Percentiles rank a stretch among this genome's conserved stretches.
Conservation (phyloP, 2,888 invertebrate genomes). For the Mesoligia furuncula region DNA sequence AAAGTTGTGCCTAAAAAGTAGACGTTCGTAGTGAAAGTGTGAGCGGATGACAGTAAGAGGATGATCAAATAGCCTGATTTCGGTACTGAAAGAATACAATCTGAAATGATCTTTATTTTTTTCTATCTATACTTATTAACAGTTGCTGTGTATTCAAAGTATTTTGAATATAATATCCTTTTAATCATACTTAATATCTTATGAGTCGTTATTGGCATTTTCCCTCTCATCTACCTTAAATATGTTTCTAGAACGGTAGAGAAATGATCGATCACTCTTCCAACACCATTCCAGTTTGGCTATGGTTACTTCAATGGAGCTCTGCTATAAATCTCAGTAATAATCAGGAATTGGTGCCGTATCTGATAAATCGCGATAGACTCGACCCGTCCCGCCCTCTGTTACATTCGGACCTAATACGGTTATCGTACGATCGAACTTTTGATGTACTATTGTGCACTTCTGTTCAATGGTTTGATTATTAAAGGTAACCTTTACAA, state of each 20-base stretch:
- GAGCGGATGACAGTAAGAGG: slow-evolving; percentile 41
- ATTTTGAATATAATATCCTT: background rate
- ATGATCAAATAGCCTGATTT: slow-evolving; percentile 18
- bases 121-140: background rate
- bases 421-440: slow-evolving; percentile 46
- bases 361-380: slow-evolving; percentile 46
- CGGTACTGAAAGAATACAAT: background rate
- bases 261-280: slow-evolving; percentile 8
- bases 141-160: background rate
- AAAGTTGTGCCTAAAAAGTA: slow-evolving; percentile 37
- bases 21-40: slow-evolving; percentile 51
- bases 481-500: slow-evolving; percentile 29
- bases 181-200: background rate
- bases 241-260: slow-evolving; percentile 9
- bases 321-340: slow-evolving; percentile 46
- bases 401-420: slow-evolving; percentile 42
- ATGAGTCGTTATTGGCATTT: background rate
- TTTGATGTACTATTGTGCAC: slow-evolving; percentile 38
- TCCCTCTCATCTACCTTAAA: background rate
- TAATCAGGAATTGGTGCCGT: slow-evolving; percentile 38
- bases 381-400: slow-evolving; percentile 29
- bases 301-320: slow-evolving; percentile 24
- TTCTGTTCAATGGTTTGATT: slow-evolving; percentile 17
- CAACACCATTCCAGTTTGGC: slow-evolving; percentile 2
- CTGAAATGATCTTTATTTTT: background rate